Conservation (phyloP, 2,888 invertebrate genomes). For the Seladonia tumulorum region DNA sequence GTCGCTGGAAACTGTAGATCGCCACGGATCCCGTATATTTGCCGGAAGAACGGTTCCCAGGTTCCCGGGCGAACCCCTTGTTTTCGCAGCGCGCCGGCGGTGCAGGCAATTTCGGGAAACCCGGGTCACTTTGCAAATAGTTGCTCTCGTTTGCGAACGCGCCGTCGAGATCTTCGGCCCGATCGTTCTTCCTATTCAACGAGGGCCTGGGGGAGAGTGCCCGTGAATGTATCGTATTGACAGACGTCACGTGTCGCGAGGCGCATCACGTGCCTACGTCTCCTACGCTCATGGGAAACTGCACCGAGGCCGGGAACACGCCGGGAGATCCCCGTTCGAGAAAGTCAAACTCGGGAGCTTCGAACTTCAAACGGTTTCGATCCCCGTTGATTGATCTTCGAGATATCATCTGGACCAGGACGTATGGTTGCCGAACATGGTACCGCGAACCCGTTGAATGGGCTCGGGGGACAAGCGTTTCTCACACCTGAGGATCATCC, state of each 20-base stretch:
- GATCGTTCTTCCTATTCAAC: slow-evolving; percentile 62
- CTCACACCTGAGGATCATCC: not conserved
- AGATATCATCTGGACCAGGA: not conserved
- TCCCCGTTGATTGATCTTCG: not conserved
- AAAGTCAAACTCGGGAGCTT: slow-evolving; percentile 8
- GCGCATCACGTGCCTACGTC: slow-evolving; percentile 59
- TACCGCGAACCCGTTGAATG: not conserved
- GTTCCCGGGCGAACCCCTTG: slow-evolving; percentile 55
- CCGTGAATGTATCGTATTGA: slow-evolving; percentile 76
- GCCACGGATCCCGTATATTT: not conserved
- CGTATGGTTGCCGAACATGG: not conserved
- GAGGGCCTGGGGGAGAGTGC: slow-evolving; percentile 31
- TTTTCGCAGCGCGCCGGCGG: slow-evolving; percentile 58
- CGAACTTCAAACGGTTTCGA: slow-evolving; percentile 1
- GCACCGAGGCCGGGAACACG: slow-evolving; percentile 3
- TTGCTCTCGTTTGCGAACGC: slow-evolving; percentile 33
- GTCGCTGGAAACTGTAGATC: not conserved
- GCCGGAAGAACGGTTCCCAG: slow-evolving; percentile 65
- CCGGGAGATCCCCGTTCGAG: not conserved
- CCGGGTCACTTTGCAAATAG: slow-evolving; percentile 72
- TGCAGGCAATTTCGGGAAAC: slow-evolving; percentile 67
- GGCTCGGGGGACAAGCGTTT: not conserved
- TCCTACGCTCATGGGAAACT: slow-evolving; percentile 68
- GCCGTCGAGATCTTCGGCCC: slow-evolving; percentile 57
- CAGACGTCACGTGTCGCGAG: slow-evolving; percentile 78